A percentile compares a stretch with the other conserved stretches of the same genome.
Conservation (phyloP, 2,113 vertebrate species). For the Aegithalos caudatus region DNA sequence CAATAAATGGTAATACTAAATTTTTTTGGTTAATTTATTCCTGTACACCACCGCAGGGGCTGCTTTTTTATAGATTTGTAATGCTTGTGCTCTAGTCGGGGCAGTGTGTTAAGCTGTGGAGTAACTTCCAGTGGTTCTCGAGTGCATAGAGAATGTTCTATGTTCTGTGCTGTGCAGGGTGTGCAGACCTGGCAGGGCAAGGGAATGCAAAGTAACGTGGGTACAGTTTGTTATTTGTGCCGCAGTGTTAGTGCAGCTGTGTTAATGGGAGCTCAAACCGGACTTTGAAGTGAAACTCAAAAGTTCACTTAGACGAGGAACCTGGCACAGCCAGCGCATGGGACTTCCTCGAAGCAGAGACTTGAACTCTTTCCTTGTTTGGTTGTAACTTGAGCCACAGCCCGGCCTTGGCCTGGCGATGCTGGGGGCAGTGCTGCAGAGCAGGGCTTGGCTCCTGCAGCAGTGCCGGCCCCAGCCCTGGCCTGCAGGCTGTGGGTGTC, state of each 20-base stretch:
- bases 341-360: neutral
- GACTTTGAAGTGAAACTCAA: neutral
- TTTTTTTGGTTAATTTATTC: constrained; percentile 75
- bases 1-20: constrained; percentile 82
- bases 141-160: constrained; percentile 30
- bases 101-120: constrained; percentile 61
- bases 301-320: neutral
- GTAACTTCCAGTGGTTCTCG: constrained; percentile 53
- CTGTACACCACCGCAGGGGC: constrained; percentile 51
- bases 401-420: neutral
- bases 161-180: constrained; percentile 28
- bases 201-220: constrained; percentile 20
- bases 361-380: constrained; percentile 6
- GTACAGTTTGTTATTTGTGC: constrained; percentile 42
- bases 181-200: constrained; percentile 37
- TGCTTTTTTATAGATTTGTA: constrained; percentile 50
- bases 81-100: constrained; percentile 58
- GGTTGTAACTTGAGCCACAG: neutral
- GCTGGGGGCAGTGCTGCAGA: neutral
- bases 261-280: constrained; percentile 11
- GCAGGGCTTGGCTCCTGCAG: neutral
- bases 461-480: neutral
- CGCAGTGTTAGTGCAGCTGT: constrained; percentile 50
- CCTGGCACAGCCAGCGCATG: neutral
- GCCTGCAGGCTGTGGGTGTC: neutral